Evolutionary conservation across 2,888 invertebrate species (phyloP).

Genomic region (Galeopsomyia nigrocyanea): DNA sequence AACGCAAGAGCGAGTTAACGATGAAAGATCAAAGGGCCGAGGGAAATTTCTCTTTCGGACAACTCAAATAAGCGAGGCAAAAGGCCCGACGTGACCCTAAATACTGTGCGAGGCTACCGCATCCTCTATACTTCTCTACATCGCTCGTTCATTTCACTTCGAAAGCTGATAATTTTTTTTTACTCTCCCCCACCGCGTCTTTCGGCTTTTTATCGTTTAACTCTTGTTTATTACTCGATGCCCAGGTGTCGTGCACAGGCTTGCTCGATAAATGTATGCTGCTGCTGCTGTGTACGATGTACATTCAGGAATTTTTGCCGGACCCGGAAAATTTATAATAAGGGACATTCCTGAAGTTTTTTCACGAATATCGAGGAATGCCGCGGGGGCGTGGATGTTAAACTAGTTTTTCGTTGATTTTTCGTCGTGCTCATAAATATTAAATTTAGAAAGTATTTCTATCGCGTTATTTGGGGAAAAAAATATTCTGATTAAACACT

Average conservation of each 20-base stretch:
- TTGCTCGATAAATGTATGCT: slow-evolving; percentile 42
- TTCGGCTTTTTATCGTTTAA: slow-evolving; percentile 20
- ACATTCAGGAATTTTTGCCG: slow-evolving; percentile 22
- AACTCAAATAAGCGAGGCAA: slow-evolving; percentile 66
- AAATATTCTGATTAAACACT: too few relatives aligned
- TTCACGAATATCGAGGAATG: slow-evolving; percentile 59
- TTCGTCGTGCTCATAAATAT: slow-evolving; percentile 3
- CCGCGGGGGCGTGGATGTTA: slow-evolving; percentile 22
- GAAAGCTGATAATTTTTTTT: slow-evolving; percentile 47
- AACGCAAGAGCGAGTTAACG: slow-evolving; percentile 47
- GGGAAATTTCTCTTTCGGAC: slow-evolving; percentile 64
- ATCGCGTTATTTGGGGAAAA: too few relatives aligned
- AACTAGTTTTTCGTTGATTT: slow-evolving; percentile 16
- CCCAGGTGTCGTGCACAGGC: background rate
- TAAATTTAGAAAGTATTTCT: background rate
- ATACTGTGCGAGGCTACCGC: slow-evolving; percentile 55
- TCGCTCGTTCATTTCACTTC: slow-evolving; percentile 38
- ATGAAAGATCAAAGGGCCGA: slow-evolving; percentile 62
- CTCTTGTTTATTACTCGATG: background rate
- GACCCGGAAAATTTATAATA: slow-evolving; percentile 63
- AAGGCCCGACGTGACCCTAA: slow-evolving; percentile 59
- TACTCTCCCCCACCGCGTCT: slow-evolving; percentile 33
- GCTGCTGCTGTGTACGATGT: background rate
- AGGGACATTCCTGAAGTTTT: slow-evolving; percentile 62
- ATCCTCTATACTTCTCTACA: slow-evolving; percentile 34